Percentiles rank a stretch among this genome's conserved stretches.
Conservation (phyloP, 2,888 invertebrate genomes). For the Ceraclea dissimilis region DNA sequence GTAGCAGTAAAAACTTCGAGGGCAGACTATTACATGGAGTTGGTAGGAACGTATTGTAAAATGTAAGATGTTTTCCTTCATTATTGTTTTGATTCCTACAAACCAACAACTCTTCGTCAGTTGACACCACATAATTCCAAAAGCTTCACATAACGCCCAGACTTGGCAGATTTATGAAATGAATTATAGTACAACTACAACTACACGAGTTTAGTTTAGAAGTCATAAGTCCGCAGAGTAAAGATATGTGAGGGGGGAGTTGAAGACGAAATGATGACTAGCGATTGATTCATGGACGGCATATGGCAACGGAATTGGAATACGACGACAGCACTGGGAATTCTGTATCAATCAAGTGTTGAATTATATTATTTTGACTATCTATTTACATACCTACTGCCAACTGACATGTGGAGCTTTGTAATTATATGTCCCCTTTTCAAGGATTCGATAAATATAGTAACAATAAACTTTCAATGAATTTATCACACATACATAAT, state of each 20-base stretch:
- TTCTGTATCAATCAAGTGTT: conserved; percentile 1
- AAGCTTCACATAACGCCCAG: conserved; percentile 24
- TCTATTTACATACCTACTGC: no score
- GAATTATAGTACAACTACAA: no score
- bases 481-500: no score
- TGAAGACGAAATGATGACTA: neutral
- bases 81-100: neutral
- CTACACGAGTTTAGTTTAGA: conserved; percentile 5
- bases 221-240: no score
- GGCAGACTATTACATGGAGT: no score
- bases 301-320: conserved; percentile 17
- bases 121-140: conserved; percentile 20
- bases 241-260: conserved; percentile 1
- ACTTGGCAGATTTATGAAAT: conserved; percentile 27
- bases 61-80: neutral
- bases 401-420: no score
- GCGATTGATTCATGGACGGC: conserved; percentile 25
- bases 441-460: no score
- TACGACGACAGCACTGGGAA: neutral
- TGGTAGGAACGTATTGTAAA: no score
- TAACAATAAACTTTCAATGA: no score
- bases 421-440: no score
- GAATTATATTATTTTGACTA: conserved; percentile 2
- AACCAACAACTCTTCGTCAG: conserved; percentile 19
- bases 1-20: no score